These are phyloP conservation scores for Cheumatopsyche charites DNA, from an alignment of 1,140 invertebrate species.

Conservation along the genomic window DNA sequence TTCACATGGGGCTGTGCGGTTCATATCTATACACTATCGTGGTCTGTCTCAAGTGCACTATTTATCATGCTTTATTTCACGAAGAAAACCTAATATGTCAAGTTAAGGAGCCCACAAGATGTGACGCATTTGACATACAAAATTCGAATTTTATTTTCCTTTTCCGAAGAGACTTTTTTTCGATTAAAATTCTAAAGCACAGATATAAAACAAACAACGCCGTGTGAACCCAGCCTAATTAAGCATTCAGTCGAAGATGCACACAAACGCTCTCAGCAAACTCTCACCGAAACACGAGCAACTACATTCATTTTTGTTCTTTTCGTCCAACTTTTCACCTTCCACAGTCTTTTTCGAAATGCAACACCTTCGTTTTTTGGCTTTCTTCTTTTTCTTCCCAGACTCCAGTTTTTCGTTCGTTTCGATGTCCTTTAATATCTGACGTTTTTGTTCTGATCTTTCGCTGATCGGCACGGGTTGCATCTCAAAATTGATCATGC, in stretches of 20 bases:
- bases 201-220: not conserved
- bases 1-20: no score
- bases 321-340: slow-evolving; percentile 52
- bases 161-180: not conserved
- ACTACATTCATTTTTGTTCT: slow-evolving; percentile 55
- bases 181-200: not conserved
- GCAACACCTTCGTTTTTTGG: slow-evolving; percentile 33
- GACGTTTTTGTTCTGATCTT: slow-evolving; percentile 34
- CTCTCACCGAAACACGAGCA: slow-evolving; percentile 55
- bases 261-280: slow-evolving; percentile 57
- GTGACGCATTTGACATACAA: not conserved
- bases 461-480: slow-evolving; percentile 42
- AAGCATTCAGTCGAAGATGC: slow-evolving; percentile 56
- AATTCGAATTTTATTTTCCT: not conserved
- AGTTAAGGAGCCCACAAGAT: not conserved
- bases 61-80: not conserved
- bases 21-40: no score
- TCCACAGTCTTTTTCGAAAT: slow-evolving; percentile 51
- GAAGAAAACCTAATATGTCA: not conserved
- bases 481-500: slow-evolving; percentile 28
- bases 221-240: not conserved
- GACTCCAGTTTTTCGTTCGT: slow-evolving; percentile 27
- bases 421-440: slow-evolving; percentile 13
- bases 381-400: slow-evolving; percentile 19
- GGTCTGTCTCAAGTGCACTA: no score